A percentile compares a stretch with the other conserved stretches of the same genome.
Conservation (phyloP, 2,888 invertebrate genomes). For the Drosophila niveifrons region DNA sequence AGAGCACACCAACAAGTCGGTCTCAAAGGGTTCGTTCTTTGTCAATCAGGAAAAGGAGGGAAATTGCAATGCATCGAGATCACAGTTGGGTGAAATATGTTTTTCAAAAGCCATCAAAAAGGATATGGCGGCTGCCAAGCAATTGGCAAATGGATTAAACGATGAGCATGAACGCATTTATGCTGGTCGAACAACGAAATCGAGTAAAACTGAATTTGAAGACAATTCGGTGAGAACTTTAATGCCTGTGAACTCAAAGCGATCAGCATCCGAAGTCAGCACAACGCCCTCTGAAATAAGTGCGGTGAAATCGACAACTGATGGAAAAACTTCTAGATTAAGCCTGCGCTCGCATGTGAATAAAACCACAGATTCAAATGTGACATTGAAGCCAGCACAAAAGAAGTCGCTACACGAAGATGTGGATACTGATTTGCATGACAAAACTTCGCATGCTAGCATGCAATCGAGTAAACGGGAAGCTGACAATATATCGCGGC, state of each 20-base stretch:
- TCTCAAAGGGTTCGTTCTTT: conserved; percentile 36
- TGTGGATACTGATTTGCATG: background rate
- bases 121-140: conserved; percentile 63
- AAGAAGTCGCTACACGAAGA: background rate
- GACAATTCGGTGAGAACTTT: conserved; percentile 40
- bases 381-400: conserved; percentile 3
- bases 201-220: background rate
- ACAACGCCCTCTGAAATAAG: background rate
- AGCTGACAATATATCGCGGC: background rate
- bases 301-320: background rate
- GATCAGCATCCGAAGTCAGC: conserved; percentile 36
- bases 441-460: conserved; percentile 8
- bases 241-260: conserved; percentile 28
- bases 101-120: conserved; percentile 65
- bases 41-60: background rate
- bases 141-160: background rate
- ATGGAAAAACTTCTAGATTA: background rate
- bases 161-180: conserved; percentile 35
- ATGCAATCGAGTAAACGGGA: background rate
- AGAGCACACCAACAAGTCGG: conserved; percentile 31
- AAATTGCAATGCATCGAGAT: background rate
- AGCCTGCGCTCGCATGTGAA: conserved; percentile 7
- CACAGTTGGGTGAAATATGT: conserved; percentile 48
- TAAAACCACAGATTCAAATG: conserved; percentile 7
- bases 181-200: conserved; percentile 35